Evolutionary conservation across 2,113 vertebrate genomes (phyloP), one percentile per base, ranked within the genome.

Genomic region (Cyprichromis sp.): DNA sequence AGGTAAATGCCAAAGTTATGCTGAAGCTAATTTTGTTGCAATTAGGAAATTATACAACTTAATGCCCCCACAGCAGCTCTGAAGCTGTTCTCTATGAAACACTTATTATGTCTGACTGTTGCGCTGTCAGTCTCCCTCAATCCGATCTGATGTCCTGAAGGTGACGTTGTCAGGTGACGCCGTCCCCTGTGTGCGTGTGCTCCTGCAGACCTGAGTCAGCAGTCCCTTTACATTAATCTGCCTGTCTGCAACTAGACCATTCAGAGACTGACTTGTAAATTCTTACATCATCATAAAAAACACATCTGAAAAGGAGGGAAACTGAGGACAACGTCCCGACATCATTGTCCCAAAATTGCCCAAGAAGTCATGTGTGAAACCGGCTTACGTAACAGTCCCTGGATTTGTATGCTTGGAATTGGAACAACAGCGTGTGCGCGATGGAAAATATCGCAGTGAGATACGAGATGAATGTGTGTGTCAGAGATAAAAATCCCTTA

Each of bases 401-500:
- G 79, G 59, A 73, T 8, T 36, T 14, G 16, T 50, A 45, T 21
- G 53, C 36, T 2, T 63, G 0, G 76, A 29, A 24, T 13, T 17
- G 7, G 34, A 45, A 47, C 61, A 79, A 80, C 11, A 71, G 40
- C 24, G 5, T 80, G 53, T 83, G 42, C 26, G 38, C 36, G 36
- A 73, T 54, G 36, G 36, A 47, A 55, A 50, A 68, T 5, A 52
- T 31, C n/a, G 50, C 9, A 66, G 47, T 14, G 55, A 21, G 40
- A 61, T 40, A 16, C 6, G 3, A 66, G 14, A 73, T 26, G 40
- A 73, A 29, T 10, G 52, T 5, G 47, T 31, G 24, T 4, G 31
- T 50, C 31, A 29, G 6, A 29, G 21, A 24, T 21, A 38, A 78
- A 6, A 17, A 24, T 38, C 80, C 5, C 98, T 96, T 87, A 99